Evolutionary conservation across 2,113 vertebrate species (phyloP).

Genomic region (Myodes glareolus): DNA sequence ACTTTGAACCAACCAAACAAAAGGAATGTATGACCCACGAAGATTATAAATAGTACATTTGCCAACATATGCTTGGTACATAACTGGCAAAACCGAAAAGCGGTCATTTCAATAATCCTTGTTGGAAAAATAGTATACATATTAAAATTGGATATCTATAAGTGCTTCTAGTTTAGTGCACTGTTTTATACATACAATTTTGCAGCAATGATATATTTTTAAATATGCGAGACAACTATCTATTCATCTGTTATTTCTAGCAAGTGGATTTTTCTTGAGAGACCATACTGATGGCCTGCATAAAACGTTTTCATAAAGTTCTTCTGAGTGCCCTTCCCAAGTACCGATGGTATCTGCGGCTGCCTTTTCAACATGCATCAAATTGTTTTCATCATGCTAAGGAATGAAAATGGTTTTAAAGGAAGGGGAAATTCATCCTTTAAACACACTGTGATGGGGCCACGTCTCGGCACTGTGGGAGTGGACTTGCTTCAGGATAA

Average conservation of each 20-base stretch:
- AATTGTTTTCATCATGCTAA: not conserved
- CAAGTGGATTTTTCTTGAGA: conserved; percentile 4
- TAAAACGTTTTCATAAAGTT: conserved; percentile 13
- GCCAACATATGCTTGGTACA: not conserved
- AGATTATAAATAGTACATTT: not conserved
- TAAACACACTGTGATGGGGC: not conserved
- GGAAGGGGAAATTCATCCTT: not conserved
- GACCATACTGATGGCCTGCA: not conserved
- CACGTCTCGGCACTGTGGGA: not conserved
- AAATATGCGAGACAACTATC: not conserved
- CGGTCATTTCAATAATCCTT: conserved; percentile 14
- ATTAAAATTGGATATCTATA: conserved; percentile 35
- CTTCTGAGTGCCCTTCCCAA: conserved; percentile 10
- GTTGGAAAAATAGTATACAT: not conserved
- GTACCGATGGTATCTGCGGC: not conserved
- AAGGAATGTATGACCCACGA: not conserved
- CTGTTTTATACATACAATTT: not conserved
- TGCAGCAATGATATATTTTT: conserved; percentile 4
- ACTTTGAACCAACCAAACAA: not conserved
- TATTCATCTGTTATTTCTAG: not conserved
- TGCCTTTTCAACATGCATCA: not conserved
- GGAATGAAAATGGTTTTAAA: not conserved
- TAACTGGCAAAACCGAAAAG: not conserved
- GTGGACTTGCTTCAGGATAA: not conserved
- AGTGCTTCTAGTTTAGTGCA: not conserved